Evolutionary conservation across 2,888 invertebrate genomes (phyloP).

Genomic region (Philaethria dido): DNA sequence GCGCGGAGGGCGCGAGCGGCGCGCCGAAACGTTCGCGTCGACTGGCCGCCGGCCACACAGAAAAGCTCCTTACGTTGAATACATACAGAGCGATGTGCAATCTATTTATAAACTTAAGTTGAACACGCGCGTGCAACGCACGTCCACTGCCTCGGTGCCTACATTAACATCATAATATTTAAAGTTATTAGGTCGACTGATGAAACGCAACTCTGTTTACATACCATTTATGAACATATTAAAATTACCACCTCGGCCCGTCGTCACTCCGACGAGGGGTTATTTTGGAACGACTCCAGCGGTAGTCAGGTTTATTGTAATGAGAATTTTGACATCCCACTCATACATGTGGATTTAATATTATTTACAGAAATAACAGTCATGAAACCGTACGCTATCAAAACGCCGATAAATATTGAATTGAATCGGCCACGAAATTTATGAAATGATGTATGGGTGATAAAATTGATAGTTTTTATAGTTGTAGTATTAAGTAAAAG

Average conservation of each 20-base stretch:
- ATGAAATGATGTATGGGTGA: slow-evolving; percentile 54
- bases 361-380: slow-evolving; percentile 75
- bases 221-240: slow-evolving; percentile 51
- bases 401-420: slow-evolving; percentile 63
- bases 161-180: slow-evolving; percentile 74
- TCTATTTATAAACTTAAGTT: slow-evolving; percentile 82
- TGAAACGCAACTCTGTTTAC: slow-evolving; percentile 61
- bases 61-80: slow-evolving; percentile 76
- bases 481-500: slow-evolving; percentile 41
- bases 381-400: slow-evolving; percentile 57
- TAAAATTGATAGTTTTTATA: slow-evolving; percentile 57
- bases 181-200: slow-evolving; percentile 76
- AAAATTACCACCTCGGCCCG: slow-evolving; percentile 49
- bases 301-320: slow-evolving; percentile 63
- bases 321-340: slow-evolving; percentile 52
- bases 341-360: slow-evolving; percentile 54
- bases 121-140: slow-evolving; percentile 70
- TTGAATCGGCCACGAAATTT: slow-evolving; percentile 57
- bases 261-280: slow-evolving; percentile 51
- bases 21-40: slow-evolving; percentile 66
- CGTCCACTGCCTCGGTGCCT: slow-evolving; percentile 51
- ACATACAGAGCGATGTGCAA: slow-evolving; percentile 75
- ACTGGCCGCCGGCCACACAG: slow-evolving; percentile 70
- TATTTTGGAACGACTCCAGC: slow-evolving; percentile 69
- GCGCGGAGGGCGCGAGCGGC: slow-evolving; percentile 67